phyloP scores from a whole-genome alignment of 1,140 invertebrate genomes.

The Lutraria rhynchaena region DNA sequence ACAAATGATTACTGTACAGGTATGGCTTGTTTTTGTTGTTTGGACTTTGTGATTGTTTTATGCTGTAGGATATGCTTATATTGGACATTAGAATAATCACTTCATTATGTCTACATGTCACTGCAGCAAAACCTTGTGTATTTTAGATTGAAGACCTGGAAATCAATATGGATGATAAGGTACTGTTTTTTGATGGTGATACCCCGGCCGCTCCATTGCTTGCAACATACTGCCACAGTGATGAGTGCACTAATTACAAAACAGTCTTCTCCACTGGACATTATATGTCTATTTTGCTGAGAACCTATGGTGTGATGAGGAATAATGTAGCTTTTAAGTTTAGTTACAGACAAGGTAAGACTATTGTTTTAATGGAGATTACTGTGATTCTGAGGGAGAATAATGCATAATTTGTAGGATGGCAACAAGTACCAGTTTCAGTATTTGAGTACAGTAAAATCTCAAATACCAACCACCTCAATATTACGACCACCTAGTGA shows the following conservation, averaged over 20 bases:
- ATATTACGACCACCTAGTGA: no score
- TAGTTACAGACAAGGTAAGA: conserved; percentile 44
- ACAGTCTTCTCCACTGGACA: conserved; percentile 33
- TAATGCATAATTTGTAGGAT: no score
- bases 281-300: conserved; percentile 29
- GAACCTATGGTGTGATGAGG: background rate
- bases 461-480: no score
- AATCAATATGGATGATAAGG: conserved; percentile 9
- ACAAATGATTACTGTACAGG: conserved; percentile 42
- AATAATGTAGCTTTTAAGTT: conserved; percentile 9
- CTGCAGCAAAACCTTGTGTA: no score
- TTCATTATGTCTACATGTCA: no score
- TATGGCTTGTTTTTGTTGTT: conserved; percentile 2
- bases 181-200: conserved; percentile 51
- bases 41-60: background rate
- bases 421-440: no score
- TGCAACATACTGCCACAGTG: conserved; percentile 9
- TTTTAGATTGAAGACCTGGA: conserved; percentile 28
- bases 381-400: no score
- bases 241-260: conserved; percentile 22
- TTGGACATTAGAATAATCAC: no score
- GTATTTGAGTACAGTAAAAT: no score
- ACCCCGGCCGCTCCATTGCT: background rate
- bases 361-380: no score
- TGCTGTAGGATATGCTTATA: background rate